Evolutionary conservation across 1,140 invertebrate species (phyloP), one percentile per base, ranked within the genome.

Genomic region (Lutraria rhynchaena): DNA sequence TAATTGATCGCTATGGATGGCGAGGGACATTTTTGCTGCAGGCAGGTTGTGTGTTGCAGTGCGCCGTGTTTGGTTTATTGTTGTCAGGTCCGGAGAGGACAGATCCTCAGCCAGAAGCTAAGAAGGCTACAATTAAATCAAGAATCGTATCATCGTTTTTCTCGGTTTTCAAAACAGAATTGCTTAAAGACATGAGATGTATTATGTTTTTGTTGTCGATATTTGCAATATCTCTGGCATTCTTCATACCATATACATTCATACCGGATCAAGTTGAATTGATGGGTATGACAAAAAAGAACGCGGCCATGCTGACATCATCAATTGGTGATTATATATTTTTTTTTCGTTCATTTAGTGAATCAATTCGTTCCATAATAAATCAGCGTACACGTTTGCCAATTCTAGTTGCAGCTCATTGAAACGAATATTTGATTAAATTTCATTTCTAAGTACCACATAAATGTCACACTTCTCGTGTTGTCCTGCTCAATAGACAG

Each of bases 181-280:
- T 74, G 3, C 24, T 74, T 1, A 44, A 17, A 11, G 41, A 74
- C 27, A n/a, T 19, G 15, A n/a, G 24, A 41, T 74, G n/a, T 46
- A 29, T 53, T 33, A 19, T 57, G 24, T 60, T 74, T 44, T 13
- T 74, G 2, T 27, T 74, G 53, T 74, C 71, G 24, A 13, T 31
- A 9, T 74, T 74, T 27, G 29, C n/a, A 17, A 35, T 60, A 13
- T 19, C 44, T 7, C 24, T 74, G 3, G 71, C 53, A 4, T 74
- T 60, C 19, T 27, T 31, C 15, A 74, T 74, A 9, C 71, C 71
- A 2, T 60, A 44, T 19, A 58, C 58, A n/a, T 41, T 74, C 0
- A 33, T 74, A 31, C 71, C 71, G 2, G 71, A 74, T 53, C 71
- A 58, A 24, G 71, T 53, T 27, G 46, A 41, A 44, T 24, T 31